A percentile compares a stretch with the other conserved stretches of the same genome.
Evolutionary conservation across 64 coral and sea anemone species (phyloP).

Genomic region (Pocillopora damicornis): DNA sequence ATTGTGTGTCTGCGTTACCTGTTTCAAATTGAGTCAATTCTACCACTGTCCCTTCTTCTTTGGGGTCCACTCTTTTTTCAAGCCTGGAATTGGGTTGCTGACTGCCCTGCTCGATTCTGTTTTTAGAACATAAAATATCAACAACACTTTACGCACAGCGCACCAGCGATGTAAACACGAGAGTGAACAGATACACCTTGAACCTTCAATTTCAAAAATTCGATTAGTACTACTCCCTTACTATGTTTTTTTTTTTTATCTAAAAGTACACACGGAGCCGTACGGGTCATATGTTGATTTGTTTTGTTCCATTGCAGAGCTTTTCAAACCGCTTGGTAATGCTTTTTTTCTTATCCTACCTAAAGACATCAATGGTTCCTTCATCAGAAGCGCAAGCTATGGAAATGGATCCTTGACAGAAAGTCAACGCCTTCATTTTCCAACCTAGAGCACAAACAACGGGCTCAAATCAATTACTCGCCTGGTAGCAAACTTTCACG

Average conservation of each 20-base stretch:
- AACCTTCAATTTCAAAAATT: too few relatives aligned
- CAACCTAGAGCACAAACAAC: constrained; percentile 36
- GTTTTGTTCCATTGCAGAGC: background rate
- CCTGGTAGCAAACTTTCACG: too few relatives aligned
- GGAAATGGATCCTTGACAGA: constrained; percentile 84
- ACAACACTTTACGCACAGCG: background rate
- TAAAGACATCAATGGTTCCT: constrained; percentile 80
- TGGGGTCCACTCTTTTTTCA: constrained; percentile 73
- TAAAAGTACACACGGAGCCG: too few relatives aligned
- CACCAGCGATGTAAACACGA: too few relatives aligned
- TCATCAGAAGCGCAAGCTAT: constrained; percentile 91
- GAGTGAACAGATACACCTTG: too few relatives aligned
- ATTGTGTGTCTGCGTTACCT: constrained; percentile 19
- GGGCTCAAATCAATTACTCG: too few relatives aligned
- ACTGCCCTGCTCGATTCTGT: constrained; percentile 64
- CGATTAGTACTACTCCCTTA: too few relatives aligned
- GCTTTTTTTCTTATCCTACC: constrained; percentile 28
- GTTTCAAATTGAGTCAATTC: constrained; percentile 96
- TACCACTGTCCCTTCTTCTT: constrained; percentile 75
- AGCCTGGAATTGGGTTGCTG: constrained; percentile 46
- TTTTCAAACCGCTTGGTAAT: background rate
- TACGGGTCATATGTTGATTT: too few relatives aligned
- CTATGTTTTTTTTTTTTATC: too few relatives aligned
- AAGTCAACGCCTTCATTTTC: constrained; percentile 84
- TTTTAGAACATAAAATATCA: background rate